Base-by-base conservation (phyloP, 2,888 invertebrate species). In the Drosophila setosimentum region DNA sequence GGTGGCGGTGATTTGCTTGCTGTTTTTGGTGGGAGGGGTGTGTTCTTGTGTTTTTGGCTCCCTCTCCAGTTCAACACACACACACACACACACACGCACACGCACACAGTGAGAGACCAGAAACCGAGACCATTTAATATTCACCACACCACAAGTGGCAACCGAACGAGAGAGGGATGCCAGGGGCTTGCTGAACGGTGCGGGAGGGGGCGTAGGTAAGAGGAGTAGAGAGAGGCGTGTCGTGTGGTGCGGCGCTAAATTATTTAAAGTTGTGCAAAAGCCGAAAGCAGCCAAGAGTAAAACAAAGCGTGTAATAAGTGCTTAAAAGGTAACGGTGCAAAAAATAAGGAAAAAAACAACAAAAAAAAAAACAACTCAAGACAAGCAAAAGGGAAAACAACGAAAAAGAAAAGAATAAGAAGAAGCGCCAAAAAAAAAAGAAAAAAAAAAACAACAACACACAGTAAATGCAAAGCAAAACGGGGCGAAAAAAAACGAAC, bases 261-360 rank as follows among this genome's bases (percentile, higher is more conserved):
- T 85, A 85, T 85, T 85, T 87, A 85, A 85, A 85, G 83, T 83
- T 83, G 65, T 73, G 77, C 72, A 71, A 73, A 78, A 73, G 73
- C 70, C 68, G 78, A 76, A 72, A 65, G 70, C 57, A 67, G 50
- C 65, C 72, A 76, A 53, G 78, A 75, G 73, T 65, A 82, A 82
- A 80, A 82, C 80, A 80, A 75, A 80, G 68, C 76, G 72, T 67
- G 79, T 72, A 83, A 74, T 76, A 81, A 76, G 73, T 80, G 72
- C 60, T 78, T 78, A 76, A 85, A 82, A 83, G 73, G 83, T 69
- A 71, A 64, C 65, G 37, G 48, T 40, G 74, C 63, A 49, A 42
- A 48, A 40, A 35, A 21, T 33, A 53, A 33, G 10, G 11, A 48
- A 40, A 57, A 30, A n/a, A 33, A 48, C 29, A 13, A 16, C 33